Evolutionary conservation across 2,113 vertebrate species (phyloP).

Genomic region (Stictonetta naevosa): DNA sequence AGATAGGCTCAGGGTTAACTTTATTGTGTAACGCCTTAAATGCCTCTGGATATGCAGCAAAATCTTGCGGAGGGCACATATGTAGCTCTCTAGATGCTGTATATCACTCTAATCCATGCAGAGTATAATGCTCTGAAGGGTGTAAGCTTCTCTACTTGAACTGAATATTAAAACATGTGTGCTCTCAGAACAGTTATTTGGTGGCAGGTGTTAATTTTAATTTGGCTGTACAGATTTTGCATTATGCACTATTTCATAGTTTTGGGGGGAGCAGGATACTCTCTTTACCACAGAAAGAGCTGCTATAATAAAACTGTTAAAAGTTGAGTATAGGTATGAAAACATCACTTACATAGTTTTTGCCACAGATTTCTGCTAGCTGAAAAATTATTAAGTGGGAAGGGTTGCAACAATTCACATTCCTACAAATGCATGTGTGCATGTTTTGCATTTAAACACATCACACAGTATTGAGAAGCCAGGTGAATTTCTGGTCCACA

Average conservation of each 20-base stretch:
- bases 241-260: not conserved
- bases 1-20: conserved; percentile 48
- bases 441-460: not conserved
- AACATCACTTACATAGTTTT: not conserved
- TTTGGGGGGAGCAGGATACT: not conserved
- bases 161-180: conserved; percentile 43
- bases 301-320: not conserved
- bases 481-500: not conserved
- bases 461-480: not conserved
- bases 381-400: not conserved
- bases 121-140: conserved; percentile 45
- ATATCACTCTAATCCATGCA: conserved; percentile 65
- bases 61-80: conserved; percentile 53
- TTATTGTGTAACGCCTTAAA: conserved; percentile 47
- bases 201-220: conserved; percentile 51
- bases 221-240: conserved; percentile 2
- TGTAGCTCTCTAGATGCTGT: conserved; percentile 45
- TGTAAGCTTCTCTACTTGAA: conserved; percentile 34
- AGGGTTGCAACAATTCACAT: not conserved
- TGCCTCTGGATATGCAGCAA: conserved; percentile 43
- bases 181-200: not conserved
- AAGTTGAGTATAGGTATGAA: not conserved
- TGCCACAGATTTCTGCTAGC: not conserved
- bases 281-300: not conserved
- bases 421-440: not conserved